These are phyloP conservation scores for Aphodius sticticus DNA, from an alignment of 2,888 invertebrate species.

Conservation along the genomic window DNA sequence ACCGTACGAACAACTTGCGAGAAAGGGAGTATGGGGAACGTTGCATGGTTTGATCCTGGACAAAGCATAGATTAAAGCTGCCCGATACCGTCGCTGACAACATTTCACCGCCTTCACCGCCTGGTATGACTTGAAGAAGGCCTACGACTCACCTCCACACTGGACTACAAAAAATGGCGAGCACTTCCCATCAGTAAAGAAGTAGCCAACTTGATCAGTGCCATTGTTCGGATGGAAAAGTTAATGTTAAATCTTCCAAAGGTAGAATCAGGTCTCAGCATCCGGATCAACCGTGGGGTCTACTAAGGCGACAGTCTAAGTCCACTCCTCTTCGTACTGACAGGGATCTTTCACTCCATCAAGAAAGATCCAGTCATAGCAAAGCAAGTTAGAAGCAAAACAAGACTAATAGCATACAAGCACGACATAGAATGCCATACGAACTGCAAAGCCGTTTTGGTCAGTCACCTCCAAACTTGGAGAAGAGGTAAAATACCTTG, in stretches of 20 bases:
- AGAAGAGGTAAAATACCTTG: conserved; percentile 8
- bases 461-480: neutral
- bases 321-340: neutral
- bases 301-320: conserved; percentile 27
- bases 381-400: neutral
- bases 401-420: conserved; percentile 11
- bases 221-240: conserved; percentile 24
- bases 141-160: no score
- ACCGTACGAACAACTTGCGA: conserved; percentile 22
- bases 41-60: no score
- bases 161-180: no score
- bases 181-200: no score
- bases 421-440: conserved; percentile 28
- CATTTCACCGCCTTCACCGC: no score
- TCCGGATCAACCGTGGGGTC: conserved; percentile 20
- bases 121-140: no score
- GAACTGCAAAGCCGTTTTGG: neutral
- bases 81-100: no score
- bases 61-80: no score
- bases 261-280: neutral
- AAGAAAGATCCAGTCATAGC: conserved; percentile 13
- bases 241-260: neutral
- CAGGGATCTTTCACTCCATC: neutral
- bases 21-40: no score
- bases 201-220: neutral